Base-by-base conservation (phyloP, 2,113 vertebrate species). In the Colius striatus region DNA sequence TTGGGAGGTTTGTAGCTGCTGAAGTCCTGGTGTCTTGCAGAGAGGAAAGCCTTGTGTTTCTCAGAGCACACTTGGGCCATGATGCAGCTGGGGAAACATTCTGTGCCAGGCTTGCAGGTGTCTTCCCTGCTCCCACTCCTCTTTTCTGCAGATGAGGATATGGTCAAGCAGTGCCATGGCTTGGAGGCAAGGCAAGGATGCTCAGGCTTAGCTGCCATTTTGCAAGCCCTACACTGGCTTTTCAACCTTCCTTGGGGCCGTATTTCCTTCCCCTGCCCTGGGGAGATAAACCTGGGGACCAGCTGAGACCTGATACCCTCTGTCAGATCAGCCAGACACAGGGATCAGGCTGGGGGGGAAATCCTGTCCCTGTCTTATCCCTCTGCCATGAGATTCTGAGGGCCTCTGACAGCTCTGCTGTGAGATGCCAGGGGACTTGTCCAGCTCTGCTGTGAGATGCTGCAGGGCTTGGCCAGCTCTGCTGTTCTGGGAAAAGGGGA, bases 281-380 rank as follows among this genome's bases (percentile, higher is more conserved):
- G 50, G 30, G 45, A 84, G 21, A 3, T 54, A 45, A 10, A 11
- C 17, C 26, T 36, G 50, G 23, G 30, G 6, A 70, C 36, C 18
- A 73, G 10, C 15, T 53, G 57, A 57, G 71, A 85, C 41, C 50
- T 68, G 34, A 66, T 63, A 82, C 38, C 34, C 21, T 82, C 38
- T 3, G 5, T 22, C 84, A 93, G n/a, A 11, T 0, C 0, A 70
- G 25, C 12, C 29, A 79, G 73, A 84, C 72, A 53, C 2, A 2
- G 21, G 17, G 22, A 55, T 43, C 1, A 4, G 57, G 30, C 32
- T 51, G 32, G 1, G 4, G 4, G 32, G 14, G 14, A 51, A 72
- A 43, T 16, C 23, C 5, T 0, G 0, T 1, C 11, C 15, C 25
- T 8, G 1, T 75, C 34, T 45, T 5, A 2, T 47, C 32, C 65